Conservation (phyloP, 2,113 vertebrate species). For the Pangasianodon gigas region DNA sequence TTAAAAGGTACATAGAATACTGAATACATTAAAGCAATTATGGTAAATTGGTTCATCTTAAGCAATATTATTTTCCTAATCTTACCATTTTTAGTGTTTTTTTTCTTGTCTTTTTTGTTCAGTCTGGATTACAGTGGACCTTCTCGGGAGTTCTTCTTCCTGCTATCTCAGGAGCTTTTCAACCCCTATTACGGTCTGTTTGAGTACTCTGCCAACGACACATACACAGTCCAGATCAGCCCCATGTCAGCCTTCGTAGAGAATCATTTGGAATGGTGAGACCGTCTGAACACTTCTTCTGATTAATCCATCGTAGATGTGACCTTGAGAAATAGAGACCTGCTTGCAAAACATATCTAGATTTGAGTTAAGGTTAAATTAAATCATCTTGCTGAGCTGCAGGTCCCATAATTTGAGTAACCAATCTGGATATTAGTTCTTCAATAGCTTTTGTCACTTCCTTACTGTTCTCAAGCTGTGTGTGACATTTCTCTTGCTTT, state of each 20-base stretch:
- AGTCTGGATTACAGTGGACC: conserved; percentile 90
- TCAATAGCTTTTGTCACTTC: not conserved
- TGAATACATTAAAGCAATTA: not conserved
- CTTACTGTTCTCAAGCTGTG: not conserved
- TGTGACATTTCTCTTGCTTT: not conserved
- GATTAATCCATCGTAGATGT: not conserved
- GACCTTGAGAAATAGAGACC: not conserved
- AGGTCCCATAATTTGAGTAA: not conserved
- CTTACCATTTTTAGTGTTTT: not conserved
- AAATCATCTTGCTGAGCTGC: not conserved
- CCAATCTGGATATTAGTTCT: not conserved
- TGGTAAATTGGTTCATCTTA: not conserved
- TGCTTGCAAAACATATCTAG: not conserved
- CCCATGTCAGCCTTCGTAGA: conserved; percentile 93
- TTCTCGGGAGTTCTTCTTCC: conserved; percentile 90
- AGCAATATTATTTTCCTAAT: not conserved
- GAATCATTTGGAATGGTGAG: conserved; percentile 89
- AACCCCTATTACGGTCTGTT: conserved; percentile 91
- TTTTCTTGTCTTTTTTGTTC: conserved; percentile 57
- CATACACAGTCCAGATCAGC: conserved; percentile 91
- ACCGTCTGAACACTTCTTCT: not conserved
- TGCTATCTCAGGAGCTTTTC: conserved; percentile 91
- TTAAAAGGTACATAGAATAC: not conserved
- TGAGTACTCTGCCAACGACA: conserved; percentile 90
- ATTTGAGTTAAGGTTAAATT: not conserved